Base-by-base conservation (phyloP, 1,140 invertebrate species). In the Drosophila takahashii region DNA sequence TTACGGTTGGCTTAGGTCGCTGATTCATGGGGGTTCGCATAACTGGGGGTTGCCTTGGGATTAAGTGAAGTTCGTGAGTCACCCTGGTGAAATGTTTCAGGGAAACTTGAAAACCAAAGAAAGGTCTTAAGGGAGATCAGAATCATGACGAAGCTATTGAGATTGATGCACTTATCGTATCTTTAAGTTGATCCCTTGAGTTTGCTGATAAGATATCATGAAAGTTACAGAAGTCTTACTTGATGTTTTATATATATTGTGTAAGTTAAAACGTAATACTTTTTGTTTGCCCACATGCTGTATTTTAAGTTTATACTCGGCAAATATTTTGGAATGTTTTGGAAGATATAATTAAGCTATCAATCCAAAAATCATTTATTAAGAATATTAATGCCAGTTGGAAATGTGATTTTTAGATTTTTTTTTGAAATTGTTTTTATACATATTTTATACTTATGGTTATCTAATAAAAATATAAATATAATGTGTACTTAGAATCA, bases 1-100 rank as follows among this genome's bases (percentile, higher is more conserved):
- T 10, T 18, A 15, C 27, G 13, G 15, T 39, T 29, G 51, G 29
- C 51, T 57, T 16, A 13, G 59, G 9, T 22, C 11, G 15, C 53
- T 62, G 59, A 62, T 18, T 62, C 59, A 62, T 13, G 6, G 26
- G 6, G 18, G 15, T 29, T 9, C 34, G 4, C 13, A 60, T 37
- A 59, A 22, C 36, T 62, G 52, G 59, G 59, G 53, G 53, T 62
- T 62, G 53, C 59, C 59, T 59, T 4, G 10, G 16, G 4, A 41
- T 59, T 26, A 15, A 1, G 16, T 32, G 10, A 8, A 41, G 13
- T 32, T 6, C 10, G 36, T 62, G 52, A 62, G 16, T 62, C 59
- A 62, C 34, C 18, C 9, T 7, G 29, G 58, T 34, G 9, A 10
- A 18, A 4, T n/a, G 22, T 22, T 22, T 22, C 22, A 22, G 22